Conservation (phyloP, 2,888 invertebrate genomes). For the Volucella bombylans region DNA sequence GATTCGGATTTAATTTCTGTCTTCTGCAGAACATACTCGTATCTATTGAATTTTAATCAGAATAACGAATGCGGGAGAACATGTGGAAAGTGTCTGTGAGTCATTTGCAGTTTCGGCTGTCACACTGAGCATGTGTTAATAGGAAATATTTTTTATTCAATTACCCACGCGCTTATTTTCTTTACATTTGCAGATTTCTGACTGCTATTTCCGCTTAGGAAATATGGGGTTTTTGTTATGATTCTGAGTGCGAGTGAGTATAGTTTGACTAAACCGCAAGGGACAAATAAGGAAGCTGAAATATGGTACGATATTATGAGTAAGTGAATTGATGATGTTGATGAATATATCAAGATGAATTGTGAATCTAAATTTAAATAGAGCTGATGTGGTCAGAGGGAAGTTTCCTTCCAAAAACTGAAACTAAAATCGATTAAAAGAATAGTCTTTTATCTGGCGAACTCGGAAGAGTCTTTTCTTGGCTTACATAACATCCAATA, state of each 20-base stretch:
- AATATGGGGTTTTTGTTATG: background rate
- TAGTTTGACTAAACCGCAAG: too few relatives aligned
- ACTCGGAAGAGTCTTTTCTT: too few relatives aligned
- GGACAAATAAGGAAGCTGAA: too few relatives aligned
- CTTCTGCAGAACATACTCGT: slow-evolving; percentile 15
- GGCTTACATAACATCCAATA: too few relatives aligned
- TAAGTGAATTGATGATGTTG: too few relatives aligned
- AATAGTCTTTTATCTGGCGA: too few relatives aligned
- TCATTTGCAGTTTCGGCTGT: slow-evolving; percentile 37
- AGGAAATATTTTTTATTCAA: slow-evolving; percentile 19
- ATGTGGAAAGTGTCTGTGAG: slow-evolving; percentile 37
- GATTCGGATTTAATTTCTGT: background rate
- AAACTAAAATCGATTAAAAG: too few relatives aligned
- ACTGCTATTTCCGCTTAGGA: slow-evolving; percentile 9
- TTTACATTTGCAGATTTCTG: background rate
- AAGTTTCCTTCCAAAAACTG: too few relatives aligned
- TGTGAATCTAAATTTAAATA: too few relatives aligned
- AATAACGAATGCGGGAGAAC: slow-evolving; percentile 39
- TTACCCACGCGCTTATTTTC: background rate
- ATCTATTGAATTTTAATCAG: slow-evolving; percentile 64
- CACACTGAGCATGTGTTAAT: slow-evolving; percentile 18
- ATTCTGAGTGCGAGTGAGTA: background rate
- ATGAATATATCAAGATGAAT: too few relatives aligned
- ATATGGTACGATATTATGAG: too few relatives aligned
- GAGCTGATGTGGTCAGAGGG: too few relatives aligned